Evolutionary conservation across 1,140 invertebrate species (phyloP).

Genomic region (Halictus rubicundus): DNA sequence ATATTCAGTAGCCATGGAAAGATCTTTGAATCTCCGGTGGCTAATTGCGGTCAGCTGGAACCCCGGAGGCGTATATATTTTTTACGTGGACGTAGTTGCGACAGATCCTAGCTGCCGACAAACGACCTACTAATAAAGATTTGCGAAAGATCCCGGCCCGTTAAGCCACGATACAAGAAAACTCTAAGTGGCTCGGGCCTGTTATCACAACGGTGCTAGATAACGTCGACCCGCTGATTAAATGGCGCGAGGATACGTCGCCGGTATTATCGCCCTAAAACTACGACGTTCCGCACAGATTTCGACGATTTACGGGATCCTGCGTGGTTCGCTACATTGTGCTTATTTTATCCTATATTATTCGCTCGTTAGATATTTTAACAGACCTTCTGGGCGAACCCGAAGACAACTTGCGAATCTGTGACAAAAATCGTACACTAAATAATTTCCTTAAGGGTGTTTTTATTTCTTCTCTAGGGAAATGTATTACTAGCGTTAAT

Average conservation of each 20-base stretch:
- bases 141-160: conserved; percentile 41
- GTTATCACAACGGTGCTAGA: conserved; percentile 37
- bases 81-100: neutral
- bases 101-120: neutral
- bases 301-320: conserved; percentile 3
- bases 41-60: neutral
- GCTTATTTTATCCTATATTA: neutral
- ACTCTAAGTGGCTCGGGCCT: conserved; percentile 38
- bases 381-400: no score
- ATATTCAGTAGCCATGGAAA: neutral
- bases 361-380: neutral
- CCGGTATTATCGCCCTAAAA: conserved; percentile 20
- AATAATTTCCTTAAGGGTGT: no score
- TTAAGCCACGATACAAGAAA: conserved; percentile 40
- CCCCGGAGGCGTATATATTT: no score
- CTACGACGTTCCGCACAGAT: conserved; percentile 6
- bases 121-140: conserved; percentile 33
- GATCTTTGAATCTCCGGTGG: neutral
- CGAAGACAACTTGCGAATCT: no score
- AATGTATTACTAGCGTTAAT: no score
- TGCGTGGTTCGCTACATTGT: no score
- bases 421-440: no score
- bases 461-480: no score
- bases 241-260: conserved; percentile 37
- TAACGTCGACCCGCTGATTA: conserved; percentile 35